These are phyloP conservation scores for Macrosiphum euphorbiae DNA, from an alignment of 2,888 invertebrate genomes.

Conservation along the genomic window DNA sequence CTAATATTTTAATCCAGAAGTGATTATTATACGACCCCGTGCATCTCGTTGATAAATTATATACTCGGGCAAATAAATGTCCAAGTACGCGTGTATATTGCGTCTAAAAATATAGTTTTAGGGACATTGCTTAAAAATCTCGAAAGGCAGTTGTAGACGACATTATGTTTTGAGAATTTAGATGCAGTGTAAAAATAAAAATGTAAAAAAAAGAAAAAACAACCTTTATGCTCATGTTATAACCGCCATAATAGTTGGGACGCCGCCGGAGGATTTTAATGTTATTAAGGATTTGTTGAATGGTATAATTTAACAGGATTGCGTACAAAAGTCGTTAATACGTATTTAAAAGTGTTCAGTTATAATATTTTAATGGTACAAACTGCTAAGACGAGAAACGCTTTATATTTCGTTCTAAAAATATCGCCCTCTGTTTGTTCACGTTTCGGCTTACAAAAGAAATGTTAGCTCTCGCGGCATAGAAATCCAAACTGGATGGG, in stretches of 20 bases:
- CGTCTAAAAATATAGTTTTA: constrained; percentile 28
- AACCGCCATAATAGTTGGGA: constrained; percentile 1
- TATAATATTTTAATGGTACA: constrained; percentile 15
- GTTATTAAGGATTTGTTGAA: constrained; percentile 47
- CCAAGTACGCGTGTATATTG: neutral
- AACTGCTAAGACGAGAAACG: neutral
- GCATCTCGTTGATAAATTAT: neutral
- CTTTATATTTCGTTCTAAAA: constrained; percentile 37
- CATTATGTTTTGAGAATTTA: neutral
- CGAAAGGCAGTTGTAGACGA: neutral
- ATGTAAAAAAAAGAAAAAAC: neutral
- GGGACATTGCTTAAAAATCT: neutral
- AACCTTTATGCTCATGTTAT: constrained; percentile 9
- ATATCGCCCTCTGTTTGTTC: constrained; percentile 2
- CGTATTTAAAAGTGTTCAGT: constrained; percentile 38
- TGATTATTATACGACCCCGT: neutral
- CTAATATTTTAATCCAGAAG: neutral
- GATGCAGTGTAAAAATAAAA: neutral
- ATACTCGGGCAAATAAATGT: neutral
- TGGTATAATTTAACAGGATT: constrained; percentile 33
- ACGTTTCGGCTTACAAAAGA: constrained; percentile 8
- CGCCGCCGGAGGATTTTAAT: constrained; percentile 12
- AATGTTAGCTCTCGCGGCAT: neutral
- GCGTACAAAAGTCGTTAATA: constrained; percentile 53
- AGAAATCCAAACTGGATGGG: constrained; percentile 13